Base-by-base conservation (phyloP, 2,797 vertebrate genomes). In the Ptychadena robeensis region DNA sequence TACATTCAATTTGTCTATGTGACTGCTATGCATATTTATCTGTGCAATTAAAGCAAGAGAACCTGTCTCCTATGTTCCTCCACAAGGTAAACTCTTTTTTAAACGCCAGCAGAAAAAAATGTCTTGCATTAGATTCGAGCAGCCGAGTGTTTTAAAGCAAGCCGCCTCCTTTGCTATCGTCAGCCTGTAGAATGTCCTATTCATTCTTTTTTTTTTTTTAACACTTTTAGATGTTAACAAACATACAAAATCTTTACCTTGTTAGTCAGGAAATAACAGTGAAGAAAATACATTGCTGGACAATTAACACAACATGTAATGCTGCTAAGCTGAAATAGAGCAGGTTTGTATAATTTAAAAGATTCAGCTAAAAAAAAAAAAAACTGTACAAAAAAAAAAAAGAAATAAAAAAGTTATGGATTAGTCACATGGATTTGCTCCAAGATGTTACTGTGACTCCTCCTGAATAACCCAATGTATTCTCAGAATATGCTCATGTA, bases 1-100 rank as follows among this genome's bases (percentile, higher is more conserved):
- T 85, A 85, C 83, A 85, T 85, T 85, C 83, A 85, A 9, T 85
- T 80, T 76, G 83, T 81, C 83, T 76, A 30, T 72, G 66, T 70
- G 69, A 83, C 63, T 64, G 28, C 70, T 75, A 80, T 76, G 53
- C 32, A 76, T 73, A 73, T 79, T 66, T 57, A 34, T 74, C 78
- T 70, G 70, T 84, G 71, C 69, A 84, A 63, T 59, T 48, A 78
- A 38, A 78, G 6, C 35, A 78, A 72, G 74, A 77, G 57, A 83
- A 67, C 65, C 67, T 18, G 15, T 53, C 28, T 32, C 34, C 32
- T 38, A 65, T 15, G 34, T 79, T 69, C 32, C 35, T 68, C 27
- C 10, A 44, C 22, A 71, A 63, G 28, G 15, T 27, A 64, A 4
- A 79, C 31, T 78, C 44, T 53, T 28, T 68, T 73, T 25, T n/a